Base-by-base conservation (phyloP, 2,888 invertebrate genomes). In the Stenotaenia linearis region DNA sequence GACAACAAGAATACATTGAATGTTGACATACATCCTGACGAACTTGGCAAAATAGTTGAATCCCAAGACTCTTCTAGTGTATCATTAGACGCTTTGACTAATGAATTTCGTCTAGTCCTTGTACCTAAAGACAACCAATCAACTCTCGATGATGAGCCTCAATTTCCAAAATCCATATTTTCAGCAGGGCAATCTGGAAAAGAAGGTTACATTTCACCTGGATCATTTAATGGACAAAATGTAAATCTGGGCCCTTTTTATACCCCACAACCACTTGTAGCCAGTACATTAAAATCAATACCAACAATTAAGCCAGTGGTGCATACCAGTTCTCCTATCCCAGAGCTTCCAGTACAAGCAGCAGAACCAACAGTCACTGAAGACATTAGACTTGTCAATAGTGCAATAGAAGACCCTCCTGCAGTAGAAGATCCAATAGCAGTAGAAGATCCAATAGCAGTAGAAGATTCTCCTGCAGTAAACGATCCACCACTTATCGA, bases 31-130 rank as follows among this genome's bases (percentile, higher is more conserved):
- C 37, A 30, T 30, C 23, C 61, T 5, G 61, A 61, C 28, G 12
- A 28, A 32, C n/a, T 35, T 15, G 30, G 28, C 4, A 56, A 32
- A 12, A 1, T n/a, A 61, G 1, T 50, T n/a, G 18, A n/a, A 4
- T 7, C n/a, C 15, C 50, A 32, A 56, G 18, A 32, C 7, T 1
- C n/a, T 61, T 2, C 56, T 30, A 18, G 30, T 23, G n/a, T 50
- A 5, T 30, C 56, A 30, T 7, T 32, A 4, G 30, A 23, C 18
- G 61, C 50, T 0, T 7, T 32, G 21, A 78, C 28, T 6, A 28
- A 35, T n/a, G 78, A 78, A 9, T 61, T 78, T 18, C 56, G 61
- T 7, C 30, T 78, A n/a, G 78, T 78, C 9, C 21, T 78, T 30
- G 78, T 56, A 4, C 23, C 78, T 15, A 78, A 78, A 10, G 21